Conservation (phyloP, 1,140 invertebrate species). For the Sarcophaga bullata region DNA sequence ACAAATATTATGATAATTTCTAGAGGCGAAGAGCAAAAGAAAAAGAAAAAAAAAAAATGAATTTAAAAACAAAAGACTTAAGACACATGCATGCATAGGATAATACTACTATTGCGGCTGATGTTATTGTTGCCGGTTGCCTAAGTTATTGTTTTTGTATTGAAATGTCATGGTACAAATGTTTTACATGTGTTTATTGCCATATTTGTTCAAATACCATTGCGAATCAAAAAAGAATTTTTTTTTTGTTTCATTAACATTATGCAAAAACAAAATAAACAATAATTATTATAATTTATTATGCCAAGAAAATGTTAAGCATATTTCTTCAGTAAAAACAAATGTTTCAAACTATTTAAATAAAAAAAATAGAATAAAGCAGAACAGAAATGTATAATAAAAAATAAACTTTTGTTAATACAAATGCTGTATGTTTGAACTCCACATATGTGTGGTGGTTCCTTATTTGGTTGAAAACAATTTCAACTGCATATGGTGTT, state of each 20-base stretch:
- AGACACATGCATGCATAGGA: not conserved
- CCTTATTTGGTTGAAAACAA: not conserved
- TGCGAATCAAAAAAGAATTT: not conserved
- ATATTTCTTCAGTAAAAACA: not conserved
- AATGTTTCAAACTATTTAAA: not conserved
- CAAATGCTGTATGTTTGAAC: not conserved
- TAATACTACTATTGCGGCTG: too few species aligned
- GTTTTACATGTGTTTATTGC: slow-evolving; percentile 32
- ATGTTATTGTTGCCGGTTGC: too few species aligned
- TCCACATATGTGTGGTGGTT: not conserved
- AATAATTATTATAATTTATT: slow-evolving; percentile 4
- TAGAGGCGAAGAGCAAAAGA: not conserved
- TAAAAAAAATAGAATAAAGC: not conserved
- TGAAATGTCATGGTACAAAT: slow-evolving; percentile 33
- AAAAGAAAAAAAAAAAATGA: not conserved
- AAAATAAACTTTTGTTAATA: not conserved
- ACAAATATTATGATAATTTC: not conserved
- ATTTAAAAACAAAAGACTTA: not conserved
- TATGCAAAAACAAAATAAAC: not conserved
- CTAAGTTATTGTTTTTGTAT: not conserved
- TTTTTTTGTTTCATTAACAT: not conserved
- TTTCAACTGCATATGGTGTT: not conserved
- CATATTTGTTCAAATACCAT: slow-evolving; percentile 27
- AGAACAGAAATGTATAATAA: too few species aligned
- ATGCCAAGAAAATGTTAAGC: not conserved